These are phyloP conservation scores for Tiliqua scincoides DNA, from an alignment of 2,113 vertebrate genomes.

Conservation along the genomic window DNA sequence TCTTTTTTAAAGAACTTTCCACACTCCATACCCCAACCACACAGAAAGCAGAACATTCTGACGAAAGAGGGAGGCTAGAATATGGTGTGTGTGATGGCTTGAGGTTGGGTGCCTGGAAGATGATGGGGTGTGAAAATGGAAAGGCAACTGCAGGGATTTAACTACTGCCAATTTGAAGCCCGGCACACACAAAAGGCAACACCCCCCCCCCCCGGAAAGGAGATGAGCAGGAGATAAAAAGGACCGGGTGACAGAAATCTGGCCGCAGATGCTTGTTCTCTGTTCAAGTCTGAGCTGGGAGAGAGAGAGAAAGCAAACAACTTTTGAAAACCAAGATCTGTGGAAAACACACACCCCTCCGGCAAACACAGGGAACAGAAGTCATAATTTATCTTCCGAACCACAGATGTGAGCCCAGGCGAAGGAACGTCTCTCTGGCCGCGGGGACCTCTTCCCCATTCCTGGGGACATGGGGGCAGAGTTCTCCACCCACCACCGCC, in stretches of 20 bases:
- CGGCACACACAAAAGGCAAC: constrained; percentile 31
- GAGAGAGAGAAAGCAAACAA: constrained; percentile 39
- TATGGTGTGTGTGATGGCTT: not conserved
- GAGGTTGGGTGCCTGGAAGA: not conserved
- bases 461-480: not conserved
- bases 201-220: constrained; percentile 55
- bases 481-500: not conserved
- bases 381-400: constrained; percentile 25
- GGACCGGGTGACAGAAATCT: constrained; percentile 63
- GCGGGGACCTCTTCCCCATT: not conserved
- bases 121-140: not conserved
- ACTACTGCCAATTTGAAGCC: constrained; percentile 38
- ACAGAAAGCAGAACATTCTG: too few relatives aligned
- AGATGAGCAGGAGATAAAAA: constrained; percentile 65
- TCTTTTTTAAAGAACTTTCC: too few relatives aligned
- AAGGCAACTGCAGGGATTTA: not conserved
- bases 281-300: constrained; percentile 54
- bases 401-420: not conserved
- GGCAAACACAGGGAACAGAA: constrained; percentile 32
- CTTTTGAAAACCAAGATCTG: constrained; percentile 54
- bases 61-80: not conserved
- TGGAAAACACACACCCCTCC: constrained; percentile 63
- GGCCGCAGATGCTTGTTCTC: constrained; percentile 48
- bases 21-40: too few relatives aligned
- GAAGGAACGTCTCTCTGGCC: not conserved